phyloP scores from a whole-genome alignment of 37 sponge, comb jelly and placozoan species.

The Cladorhizidae sp. region DNA sequence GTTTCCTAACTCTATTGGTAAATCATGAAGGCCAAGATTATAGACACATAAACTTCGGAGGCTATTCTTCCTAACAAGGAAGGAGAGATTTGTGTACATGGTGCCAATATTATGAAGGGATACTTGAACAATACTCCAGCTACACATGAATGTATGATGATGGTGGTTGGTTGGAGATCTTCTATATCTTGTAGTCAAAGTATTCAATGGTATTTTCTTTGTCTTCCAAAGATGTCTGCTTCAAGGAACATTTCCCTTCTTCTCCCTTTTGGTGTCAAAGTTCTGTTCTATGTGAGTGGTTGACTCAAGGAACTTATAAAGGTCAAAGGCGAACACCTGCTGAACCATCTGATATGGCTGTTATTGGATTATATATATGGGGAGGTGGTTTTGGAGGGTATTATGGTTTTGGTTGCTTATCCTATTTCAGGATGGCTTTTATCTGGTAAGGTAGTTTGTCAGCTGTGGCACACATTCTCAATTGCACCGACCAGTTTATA shows the following conservation, averaged over 20 bases:
- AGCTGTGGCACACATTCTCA: no score
- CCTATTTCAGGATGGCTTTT: no score
- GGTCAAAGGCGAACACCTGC: slow-evolving; percentile 91
- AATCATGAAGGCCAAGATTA: slow-evolving; percentile 36
- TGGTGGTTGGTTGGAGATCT: slow-evolving; percentile 88
- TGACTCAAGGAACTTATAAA: slow-evolving; percentile 94
- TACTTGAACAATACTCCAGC: slow-evolving; percentile 82
- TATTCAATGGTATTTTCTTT: not conserved
- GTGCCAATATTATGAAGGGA: slow-evolving; percentile 91
- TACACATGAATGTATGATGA: slow-evolving; percentile 80
- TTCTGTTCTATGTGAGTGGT: slow-evolving; percentile 82
- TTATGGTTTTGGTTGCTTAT: no score
- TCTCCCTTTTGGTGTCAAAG: slow-evolving; percentile 81
- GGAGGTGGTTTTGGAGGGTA: no score
- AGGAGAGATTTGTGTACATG: slow-evolving; percentile 77
- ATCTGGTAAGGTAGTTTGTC: no score
- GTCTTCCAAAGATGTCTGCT: slow-evolving; percentile 62
- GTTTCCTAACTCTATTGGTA: slow-evolving; percentile 68
- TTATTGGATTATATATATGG: no score
- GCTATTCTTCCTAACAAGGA: slow-evolving; percentile 32
- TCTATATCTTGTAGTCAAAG: not conserved
- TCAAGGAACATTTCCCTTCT: no score
- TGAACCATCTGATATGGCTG: slow-evolving; percentile 82
- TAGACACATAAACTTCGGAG: slow-evolving; percentile 43
- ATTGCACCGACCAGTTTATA: no score